These are phyloP conservation scores for Anagyrus pseudococci DNA, from an alignment of 2,888 invertebrate genomes.

Conservation along the genomic window DNA sequence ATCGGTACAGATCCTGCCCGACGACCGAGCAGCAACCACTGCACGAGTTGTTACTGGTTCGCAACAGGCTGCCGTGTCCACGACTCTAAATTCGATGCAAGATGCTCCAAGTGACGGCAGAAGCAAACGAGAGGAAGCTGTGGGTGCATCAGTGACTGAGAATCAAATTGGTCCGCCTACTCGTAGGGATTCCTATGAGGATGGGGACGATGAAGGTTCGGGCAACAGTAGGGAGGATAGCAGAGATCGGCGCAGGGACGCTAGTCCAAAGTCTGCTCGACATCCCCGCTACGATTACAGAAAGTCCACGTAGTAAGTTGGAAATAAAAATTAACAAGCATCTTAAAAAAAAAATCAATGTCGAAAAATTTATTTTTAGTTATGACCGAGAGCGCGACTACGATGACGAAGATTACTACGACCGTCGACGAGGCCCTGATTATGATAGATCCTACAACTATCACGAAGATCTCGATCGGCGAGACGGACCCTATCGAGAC, in stretches of 20 bases:
- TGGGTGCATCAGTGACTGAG: constrained; percentile 55
- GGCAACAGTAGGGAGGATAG: constrained; percentile 56
- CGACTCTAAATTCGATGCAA: constrained; percentile 43
- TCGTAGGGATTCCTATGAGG: constrained; percentile 57
- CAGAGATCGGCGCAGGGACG: constrained; percentile 55
- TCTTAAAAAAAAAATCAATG: background rate
- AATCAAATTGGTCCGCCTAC: constrained; percentile 47
- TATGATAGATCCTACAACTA: constrained; percentile 54
- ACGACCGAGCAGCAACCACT: constrained; percentile 48
- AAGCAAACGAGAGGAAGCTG: constrained; percentile 57
- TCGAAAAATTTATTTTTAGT: constrained; percentile 37
- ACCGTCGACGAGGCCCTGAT: constrained; percentile 53
- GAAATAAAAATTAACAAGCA: background rate
- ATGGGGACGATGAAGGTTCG: constrained; percentile 57
- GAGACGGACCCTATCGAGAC: constrained; percentile 53
- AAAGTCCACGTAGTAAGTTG: constrained; percentile 52
- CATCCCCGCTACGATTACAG: constrained; percentile 53
- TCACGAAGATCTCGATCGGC: constrained; percentile 57
- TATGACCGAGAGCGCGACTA: constrained; percentile 57
- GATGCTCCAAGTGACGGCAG: constrained; percentile 51
- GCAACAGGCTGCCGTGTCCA: constrained; percentile 48
- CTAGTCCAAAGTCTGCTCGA: constrained; percentile 50
- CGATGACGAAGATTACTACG: constrained; percentile 59
- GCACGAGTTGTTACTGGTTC: constrained; percentile 56
- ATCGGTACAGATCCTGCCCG: constrained; percentile 43